Base-by-base conservation (phyloP, 1,140 invertebrate species). In the Achroia grisella region DNA sequence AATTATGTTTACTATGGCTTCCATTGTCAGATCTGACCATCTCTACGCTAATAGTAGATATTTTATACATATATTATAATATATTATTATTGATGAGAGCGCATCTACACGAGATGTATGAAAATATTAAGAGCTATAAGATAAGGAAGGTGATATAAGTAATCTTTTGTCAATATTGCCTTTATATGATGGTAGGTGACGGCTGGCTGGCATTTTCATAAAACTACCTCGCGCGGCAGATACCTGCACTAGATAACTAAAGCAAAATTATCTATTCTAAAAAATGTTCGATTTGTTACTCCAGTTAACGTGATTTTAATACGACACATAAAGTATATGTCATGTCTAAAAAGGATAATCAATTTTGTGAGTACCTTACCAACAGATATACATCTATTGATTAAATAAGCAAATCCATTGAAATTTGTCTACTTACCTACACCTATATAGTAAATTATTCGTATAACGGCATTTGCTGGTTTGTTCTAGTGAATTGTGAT, bases 111-210 rank as follows among this genome's bases (percentile, higher is more conserved):
- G 5, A 37, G 27, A 29, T 39, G 37, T 39, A 6, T 39, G 29
- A 28, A 31, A 41, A 30, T 34, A n/a, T 33, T 23, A 23, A 23
- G 44, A 15, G 13, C 23, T 13, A 55, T 53, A 44, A 54, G 66
- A 67, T 67, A 69, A 70, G 66, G 56, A 48, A 58, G 47, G 50
- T 57, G 56, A 62, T 52, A 52, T 44, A 65, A 62, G 52, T 62
- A 65, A 61, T 55, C 73, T 74, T 72, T 65, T 60, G 73, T 72
- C 62, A 74, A 77, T 72, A 74, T 71, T 68, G 62, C 59, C 49
- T 59, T 51, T 70, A 60, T 71, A 64, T 70, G 60, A 43, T 48
- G 39, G 37, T 29, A 15, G 11, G 36, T 57, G 54, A 55, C 60
- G 65, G 47, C 39, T 58, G 36, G 37, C 45, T 56, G 39, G 52